Percentiles rank a stretch among this genome's conserved stretches.
Conservation (phyloP, 2,797 vertebrate species). For the Pseudocheirus occidentalis region DNA sequence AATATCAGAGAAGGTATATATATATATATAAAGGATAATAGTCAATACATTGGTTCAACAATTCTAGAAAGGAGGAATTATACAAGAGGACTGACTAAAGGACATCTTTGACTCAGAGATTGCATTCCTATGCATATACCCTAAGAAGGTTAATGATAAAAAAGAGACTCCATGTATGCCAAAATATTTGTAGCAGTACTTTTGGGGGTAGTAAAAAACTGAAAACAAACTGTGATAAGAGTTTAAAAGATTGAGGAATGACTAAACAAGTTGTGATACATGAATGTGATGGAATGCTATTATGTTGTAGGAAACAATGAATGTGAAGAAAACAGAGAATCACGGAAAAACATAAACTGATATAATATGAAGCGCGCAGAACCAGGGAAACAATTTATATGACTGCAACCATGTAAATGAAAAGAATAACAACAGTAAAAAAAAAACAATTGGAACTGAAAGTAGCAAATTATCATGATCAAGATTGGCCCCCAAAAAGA, state of each 20-base stretch:
- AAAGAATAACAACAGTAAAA: not conserved
- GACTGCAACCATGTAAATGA: not conserved
- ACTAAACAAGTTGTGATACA: not conserved
- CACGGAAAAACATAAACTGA: not conserved
- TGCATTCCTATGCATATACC: not conserved
- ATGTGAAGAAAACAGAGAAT: not conserved
- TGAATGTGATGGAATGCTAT: not conserved
- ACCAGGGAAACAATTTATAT: not conserved
- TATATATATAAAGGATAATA: not conserved
- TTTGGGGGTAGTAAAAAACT: not conserved
- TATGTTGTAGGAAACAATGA: not conserved
- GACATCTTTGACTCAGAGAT: not conserved
- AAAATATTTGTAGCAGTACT: not conserved
- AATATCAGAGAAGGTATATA: not conserved
- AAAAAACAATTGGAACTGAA: not conserved
- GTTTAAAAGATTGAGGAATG: not conserved
- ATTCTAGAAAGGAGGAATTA: not conserved
- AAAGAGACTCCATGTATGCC: not conserved
- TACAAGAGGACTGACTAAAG: not conserved
- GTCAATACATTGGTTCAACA: not conserved
- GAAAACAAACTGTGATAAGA: not conserved
- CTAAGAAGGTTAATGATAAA: not conserved
- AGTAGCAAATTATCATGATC: not conserved
- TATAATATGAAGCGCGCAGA: not conserved
- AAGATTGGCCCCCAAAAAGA: not conserved